Evolutionary conservation across 2,888 invertebrate genomes (phyloP).

Genomic region (Vesta saturnalis): DNA sequence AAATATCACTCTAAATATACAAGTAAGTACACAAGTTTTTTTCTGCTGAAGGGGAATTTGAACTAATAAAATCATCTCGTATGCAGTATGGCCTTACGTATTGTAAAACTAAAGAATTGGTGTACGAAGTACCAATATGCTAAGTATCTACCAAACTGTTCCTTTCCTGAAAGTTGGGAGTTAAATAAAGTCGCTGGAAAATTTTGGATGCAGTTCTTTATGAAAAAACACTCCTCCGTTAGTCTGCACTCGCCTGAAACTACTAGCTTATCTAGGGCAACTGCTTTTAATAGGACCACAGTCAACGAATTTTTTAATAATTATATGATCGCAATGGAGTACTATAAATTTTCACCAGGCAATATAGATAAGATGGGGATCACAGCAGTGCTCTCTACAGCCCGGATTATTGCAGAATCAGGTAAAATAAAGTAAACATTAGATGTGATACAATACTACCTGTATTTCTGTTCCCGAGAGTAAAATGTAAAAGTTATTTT

Average conservation of each 20-base stretch:
- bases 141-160: conserved; percentile 5
- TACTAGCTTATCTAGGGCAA: not conserved
- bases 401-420: not conserved
- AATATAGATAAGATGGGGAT: not conserved
- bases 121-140: too few relatives aligned
- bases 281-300: too few relatives aligned
- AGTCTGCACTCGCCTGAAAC: not conserved
- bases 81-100: too few relatives aligned
- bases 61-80: conserved; percentile 12
- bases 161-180: conserved; percentile 6
- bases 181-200: conserved; percentile 12
- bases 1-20: too few relatives aligned
- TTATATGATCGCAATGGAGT: not conserved
- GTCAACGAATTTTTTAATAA: not conserved
- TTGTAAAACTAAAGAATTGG: conserved; percentile 3
- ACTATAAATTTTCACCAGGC: too few relatives aligned
- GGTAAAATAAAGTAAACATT: not conserved
- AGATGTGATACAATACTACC: too few relatives aligned
- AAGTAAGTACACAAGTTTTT: conserved; percentile 6
- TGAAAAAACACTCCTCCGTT: conserved; percentile 7
- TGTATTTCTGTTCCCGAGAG: too few relatives aligned
- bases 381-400: too few relatives aligned
- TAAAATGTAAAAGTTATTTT: too few relatives aligned
- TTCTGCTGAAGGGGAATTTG: conserved; percentile 1
- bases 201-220: conserved; percentile 17